These are phyloP conservation scores for Campaea margaritaria DNA, from an alignment of 2,888 invertebrate genomes.

Conservation along the genomic window DNA sequence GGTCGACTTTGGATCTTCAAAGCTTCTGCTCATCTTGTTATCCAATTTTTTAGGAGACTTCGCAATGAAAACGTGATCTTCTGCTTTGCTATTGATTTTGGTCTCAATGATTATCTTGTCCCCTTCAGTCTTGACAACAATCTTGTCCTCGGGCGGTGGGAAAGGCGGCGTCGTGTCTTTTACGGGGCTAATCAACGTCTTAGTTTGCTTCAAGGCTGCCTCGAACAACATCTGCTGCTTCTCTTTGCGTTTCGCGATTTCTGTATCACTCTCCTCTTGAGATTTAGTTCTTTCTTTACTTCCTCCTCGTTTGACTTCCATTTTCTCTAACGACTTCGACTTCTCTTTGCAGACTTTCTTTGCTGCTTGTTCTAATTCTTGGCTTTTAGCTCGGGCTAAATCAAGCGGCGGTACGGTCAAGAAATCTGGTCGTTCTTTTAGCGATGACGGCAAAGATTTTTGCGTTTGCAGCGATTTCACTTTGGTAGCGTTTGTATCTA, in stretches of 20 bases:
- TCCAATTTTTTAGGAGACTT: slow-evolving; percentile 90
- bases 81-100: slow-evolving; percentile 90
- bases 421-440: slow-evolving; percentile 82
- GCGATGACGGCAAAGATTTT: slow-evolving; percentile 84
- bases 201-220: slow-evolving; percentile 90
- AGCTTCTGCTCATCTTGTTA: slow-evolving; percentile 86
- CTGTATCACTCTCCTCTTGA: slow-evolving; percentile 90
- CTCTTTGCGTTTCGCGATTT: slow-evolving; percentile 89
- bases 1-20: slow-evolving; percentile 85
- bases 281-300: slow-evolving; percentile 89
- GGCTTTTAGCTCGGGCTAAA: slow-evolving; percentile 86
- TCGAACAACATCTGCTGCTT: slow-evolving; percentile 91
- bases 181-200: slow-evolving; percentile 89
- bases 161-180: slow-evolving; percentile 89
- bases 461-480: slow-evolving; percentile 79
- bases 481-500: slow-evolving; percentile 80
- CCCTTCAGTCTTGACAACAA: slow-evolving; percentile 89
- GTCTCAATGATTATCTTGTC: slow-evolving; percentile 89
- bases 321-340: slow-evolving; percentile 88
- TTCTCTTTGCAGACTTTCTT: slow-evolving; percentile 87
- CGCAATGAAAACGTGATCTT: slow-evolving; percentile 91
- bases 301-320: slow-evolving; percentile 83
- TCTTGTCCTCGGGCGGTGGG: slow-evolving; percentile 90
- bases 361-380: slow-evolving; percentile 84
- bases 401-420: slow-evolving; percentile 82